Evolutionary conservation across 2,113 vertebrate genomes (phyloP).

Genomic region (Cyprinodon variegatus): DNA sequence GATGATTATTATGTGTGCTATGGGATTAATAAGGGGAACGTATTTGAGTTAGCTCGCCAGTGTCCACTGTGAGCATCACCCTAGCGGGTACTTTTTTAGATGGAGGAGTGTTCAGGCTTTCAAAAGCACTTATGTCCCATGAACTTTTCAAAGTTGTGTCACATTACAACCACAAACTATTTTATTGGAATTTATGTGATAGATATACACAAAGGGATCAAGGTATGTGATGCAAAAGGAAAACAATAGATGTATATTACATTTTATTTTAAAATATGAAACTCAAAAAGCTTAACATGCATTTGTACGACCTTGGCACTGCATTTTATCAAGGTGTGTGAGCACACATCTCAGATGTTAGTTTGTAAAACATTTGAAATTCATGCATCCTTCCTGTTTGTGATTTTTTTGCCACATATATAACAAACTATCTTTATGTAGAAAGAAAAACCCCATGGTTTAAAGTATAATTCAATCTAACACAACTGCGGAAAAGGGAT

Average conservation of each 20-base stretch:
- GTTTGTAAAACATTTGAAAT: not conserved
- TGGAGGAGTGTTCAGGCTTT: not conserved
- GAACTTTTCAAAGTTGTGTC: not conserved
- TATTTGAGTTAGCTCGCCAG: constrained; percentile 21
- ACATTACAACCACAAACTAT: not conserved
- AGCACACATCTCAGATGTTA: no score
- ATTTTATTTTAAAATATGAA: not conserved
- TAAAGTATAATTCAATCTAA: not conserved
- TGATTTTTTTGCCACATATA: no score
- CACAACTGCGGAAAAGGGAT: not conserved
- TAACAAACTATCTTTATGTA: not conserved
- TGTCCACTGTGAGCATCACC: constrained; percentile 19
- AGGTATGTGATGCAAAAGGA: not conserved
- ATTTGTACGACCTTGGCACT: not conserved
- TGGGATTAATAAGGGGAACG: constrained; percentile 32
- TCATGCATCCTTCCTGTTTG: no score
- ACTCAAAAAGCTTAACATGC: not conserved
- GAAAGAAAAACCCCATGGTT: not conserved
- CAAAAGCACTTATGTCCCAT: not conserved
- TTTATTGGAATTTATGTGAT: not conserved
- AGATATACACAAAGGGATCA: not conserved
- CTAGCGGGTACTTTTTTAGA: constrained; percentile 2
- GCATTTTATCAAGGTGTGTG: no score
- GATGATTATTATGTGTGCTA: constrained; percentile 27
- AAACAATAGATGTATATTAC: not conserved